A percentile compares a stretch with the other conserved stretches of the same genome.
Evolutionary conservation across 2,113 vertebrate genomes (phyloP).

Genomic region (Siniperca knerii): DNA sequence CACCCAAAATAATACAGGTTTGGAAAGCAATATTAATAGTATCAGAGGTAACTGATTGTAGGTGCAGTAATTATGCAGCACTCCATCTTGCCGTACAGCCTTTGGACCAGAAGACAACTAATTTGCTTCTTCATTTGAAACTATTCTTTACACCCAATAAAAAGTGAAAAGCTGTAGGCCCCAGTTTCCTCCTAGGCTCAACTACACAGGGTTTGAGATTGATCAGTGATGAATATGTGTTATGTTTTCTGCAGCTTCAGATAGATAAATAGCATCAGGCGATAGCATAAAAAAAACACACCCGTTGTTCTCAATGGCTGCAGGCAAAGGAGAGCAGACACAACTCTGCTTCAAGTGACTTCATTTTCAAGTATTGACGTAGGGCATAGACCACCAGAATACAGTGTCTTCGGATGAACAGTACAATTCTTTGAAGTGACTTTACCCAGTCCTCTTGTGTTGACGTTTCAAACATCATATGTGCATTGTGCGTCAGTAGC

Average conservation of each 20-base stretch:
- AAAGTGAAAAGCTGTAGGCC: background rate
- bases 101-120: background rate
- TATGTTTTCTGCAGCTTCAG: slow-evolving; percentile 6
- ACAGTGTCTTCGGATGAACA: background rate
- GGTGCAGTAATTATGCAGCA: background rate
- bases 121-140: background rate
- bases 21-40: background rate
- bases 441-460: background rate
- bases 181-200: background rate
- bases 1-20: background rate
- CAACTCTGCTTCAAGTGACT: background rate
- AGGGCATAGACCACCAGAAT: background rate
- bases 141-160: background rate
- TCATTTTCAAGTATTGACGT: background rate
- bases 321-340: slow-evolving; percentile 18
- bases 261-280: background rate
- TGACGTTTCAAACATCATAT: background rate
- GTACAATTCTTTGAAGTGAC: background rate
- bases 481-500: background rate
- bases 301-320: slow-evolving; percentile 16
- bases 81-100: background rate
- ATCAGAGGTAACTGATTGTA: background rate
- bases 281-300: slow-evolving; percentile 10
- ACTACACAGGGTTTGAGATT: background rate
- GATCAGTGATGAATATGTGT: background rate